Base-by-base conservation (phyloP, 2,113 vertebrate genomes). In the Oncorhynchus gorbuscha region DNA sequence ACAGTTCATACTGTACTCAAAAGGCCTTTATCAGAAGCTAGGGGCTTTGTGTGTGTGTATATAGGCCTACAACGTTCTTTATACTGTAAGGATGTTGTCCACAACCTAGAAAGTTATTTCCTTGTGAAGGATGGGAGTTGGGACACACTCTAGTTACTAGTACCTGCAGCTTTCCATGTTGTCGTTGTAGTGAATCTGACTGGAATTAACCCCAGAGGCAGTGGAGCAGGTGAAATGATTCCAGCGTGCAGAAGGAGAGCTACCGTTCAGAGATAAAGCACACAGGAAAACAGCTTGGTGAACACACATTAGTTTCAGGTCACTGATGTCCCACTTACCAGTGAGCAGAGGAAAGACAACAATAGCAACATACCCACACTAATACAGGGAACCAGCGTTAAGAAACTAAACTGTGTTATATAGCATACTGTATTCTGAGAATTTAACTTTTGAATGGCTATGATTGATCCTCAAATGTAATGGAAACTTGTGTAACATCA, bases 261-360 rank as follows among this genome's bases (percentile, higher is more conserved):
- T 49, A 80, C 69, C 5, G 16, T 55, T 55, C 32, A 84, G 83
- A 91, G 91, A 94, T 93, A 93, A 89, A 92, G 92, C 92, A 93
- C 92, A 91, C 82, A 88, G 81, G 39, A 83, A 82, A 81, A 76
- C 81, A 28, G 84, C 79, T 72, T 6, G 51, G 71, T 55, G 79
- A 78, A 72, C 71, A 16, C 26, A 69, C 93, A 90, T 94, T 93
- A 89, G 90, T 89, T 78, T 87, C 39, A 45, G 39, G 39, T 45
- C 39, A 45, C 39, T 45, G 39, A 45, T 45, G 39, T 39, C 35
- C 30, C 26, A 28, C 68, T 30, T 65, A 22, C 8, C 28, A 30
- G 28, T 4, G 28, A 6, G 13, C 28, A 51, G 35, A 69, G 48
- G 22, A n/a, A 51, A 30, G 35, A 49, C 45, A 5, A 16, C 28